Base-by-base conservation (phyloP, 2,888 invertebrate genomes). In the Emmelina monodactyla region DNA sequence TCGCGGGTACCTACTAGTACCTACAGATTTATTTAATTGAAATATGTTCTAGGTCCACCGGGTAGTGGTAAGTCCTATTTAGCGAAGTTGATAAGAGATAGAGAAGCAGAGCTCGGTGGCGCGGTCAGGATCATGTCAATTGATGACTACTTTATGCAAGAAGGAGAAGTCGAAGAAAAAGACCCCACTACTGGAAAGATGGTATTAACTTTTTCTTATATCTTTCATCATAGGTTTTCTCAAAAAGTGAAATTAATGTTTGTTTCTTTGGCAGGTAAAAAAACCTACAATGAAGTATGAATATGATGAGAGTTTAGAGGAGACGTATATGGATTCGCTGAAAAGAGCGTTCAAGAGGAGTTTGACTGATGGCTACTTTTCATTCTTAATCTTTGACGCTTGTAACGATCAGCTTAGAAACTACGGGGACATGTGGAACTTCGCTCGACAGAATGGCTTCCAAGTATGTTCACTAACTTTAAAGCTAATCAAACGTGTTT, bases 141-240 rank as follows among this genome's bases (percentile, higher is more conserved):
- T 40, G 97, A 97, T 64, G 97, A 97, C 71, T 97, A 97, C 70
- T 97, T 96, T 57, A 89, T 96, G 84, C 87, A 91, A 39, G 93
- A 93, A 67, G 86, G 88, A 39, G 93, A 92, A 66, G 83, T 86
- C 45, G 87, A 87, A 51, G 83, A 85, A 33, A 82, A 70, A 33
- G 89, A 91, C 58, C 83, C 85, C 2, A 82, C 85, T 43, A 88
- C 88, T 41, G 91, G 91, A 10, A 89, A 89, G 64, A 84, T 82
- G 57, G 82, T 89, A 37, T 62, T 34, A 35, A 33, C 16, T 22
- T 9, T 9, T 10, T 25, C 25, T 10, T 25, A 7, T 7, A 25
- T 4, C 11, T 4, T 25, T 25, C 4, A 25, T 3, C 4, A 3
- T 25, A 7, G 5, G 7, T n/a, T 22, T 14, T 30, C 12, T 15